Evolutionary conservation across 2,797 vertebrate species (phyloP).

Genomic region (Sylvia borin): DNA sequence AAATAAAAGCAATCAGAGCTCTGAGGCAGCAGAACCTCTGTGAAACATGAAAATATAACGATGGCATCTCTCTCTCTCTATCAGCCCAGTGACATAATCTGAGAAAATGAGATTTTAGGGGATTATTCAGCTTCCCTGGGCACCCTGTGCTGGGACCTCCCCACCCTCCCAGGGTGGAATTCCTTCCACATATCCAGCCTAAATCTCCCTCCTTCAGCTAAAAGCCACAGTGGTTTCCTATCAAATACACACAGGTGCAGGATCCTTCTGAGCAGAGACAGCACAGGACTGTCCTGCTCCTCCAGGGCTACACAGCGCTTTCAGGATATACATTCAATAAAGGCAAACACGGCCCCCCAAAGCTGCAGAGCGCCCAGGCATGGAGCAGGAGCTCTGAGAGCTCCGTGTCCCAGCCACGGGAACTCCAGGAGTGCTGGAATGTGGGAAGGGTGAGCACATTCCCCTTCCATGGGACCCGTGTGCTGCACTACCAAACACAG

Average conservation of each 20-base stretch:
- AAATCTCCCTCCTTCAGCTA: not conserved
- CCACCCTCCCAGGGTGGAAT: not conserved
- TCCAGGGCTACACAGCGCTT: not conserved
- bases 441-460: fast-evolving
- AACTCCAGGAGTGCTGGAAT: fast-evolving
- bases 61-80: not conserved
- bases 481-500: fast-evolving
- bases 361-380: fast-evolving
- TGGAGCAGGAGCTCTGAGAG: fast-evolving
- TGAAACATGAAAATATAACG: not conserved
- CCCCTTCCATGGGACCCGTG: fast-evolving
- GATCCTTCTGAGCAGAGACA: not conserved
- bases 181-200: fast-evolving
- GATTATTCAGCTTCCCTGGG: not conserved
- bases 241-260: not conserved
- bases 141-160: not conserved
- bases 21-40: not conserved
- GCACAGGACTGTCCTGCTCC: not conserved
- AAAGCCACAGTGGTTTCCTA: not conserved
- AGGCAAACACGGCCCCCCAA: not conserved
- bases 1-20: conserved; percentile 21
- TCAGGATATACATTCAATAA: fast-evolving
- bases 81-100: not conserved
- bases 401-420: fast-evolving
- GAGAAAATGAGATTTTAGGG: not conserved